phyloP scores from a whole-genome alignment of 2,888 invertebrate species.

The Aproaerema taeniolella region DNA sequence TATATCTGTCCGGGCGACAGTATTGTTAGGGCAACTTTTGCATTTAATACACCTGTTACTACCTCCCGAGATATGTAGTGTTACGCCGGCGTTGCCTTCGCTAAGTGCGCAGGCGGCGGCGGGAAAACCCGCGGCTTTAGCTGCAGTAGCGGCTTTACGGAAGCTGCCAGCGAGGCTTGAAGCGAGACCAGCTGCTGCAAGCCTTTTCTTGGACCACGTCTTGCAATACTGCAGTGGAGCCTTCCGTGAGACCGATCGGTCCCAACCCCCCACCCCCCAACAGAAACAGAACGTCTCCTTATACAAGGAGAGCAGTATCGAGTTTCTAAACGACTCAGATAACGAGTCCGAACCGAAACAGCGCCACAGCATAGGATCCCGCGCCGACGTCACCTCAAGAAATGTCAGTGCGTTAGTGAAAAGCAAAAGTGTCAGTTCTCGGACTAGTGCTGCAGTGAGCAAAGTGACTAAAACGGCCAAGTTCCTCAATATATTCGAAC shows the following conservation, averaged over 20 bases:
- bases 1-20: constrained; percentile 93
- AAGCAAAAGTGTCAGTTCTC: constrained; percentile 68
- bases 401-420: constrained; percentile 66
- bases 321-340: constrained; percentile 62
- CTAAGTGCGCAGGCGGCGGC: constrained; percentile 87
- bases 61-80: constrained; percentile 91
- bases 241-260: constrained; percentile 58
- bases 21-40: constrained; percentile 91
- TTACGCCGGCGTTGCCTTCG: constrained; percentile 89
- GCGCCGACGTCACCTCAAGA: constrained; percentile 59
- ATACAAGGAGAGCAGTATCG: constrained; percentile 54
- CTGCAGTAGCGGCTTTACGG: constrained; percentile 88
- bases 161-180: constrained; percentile 89
- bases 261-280: constrained; percentile 56
- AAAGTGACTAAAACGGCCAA: constrained; percentile 63
- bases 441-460: constrained; percentile 58
- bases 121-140: constrained; percentile 88
- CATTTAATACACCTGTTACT: constrained; percentile 91
- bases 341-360: constrained; percentile 57
- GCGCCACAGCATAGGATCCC: constrained; percentile 63
- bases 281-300: constrained; percentile 35
- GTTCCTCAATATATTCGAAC: constrained; percentile 75
- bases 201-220: constrained; percentile 89
- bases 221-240: constrained; percentile 77
- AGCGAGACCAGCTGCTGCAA: constrained; percentile 87